A percentile compares a stretch with the other conserved stretches of the same genome.
Conservation (phyloP, 2,888 invertebrate genomes). For the Acanthococcus lagerstroemiae region DNA sequence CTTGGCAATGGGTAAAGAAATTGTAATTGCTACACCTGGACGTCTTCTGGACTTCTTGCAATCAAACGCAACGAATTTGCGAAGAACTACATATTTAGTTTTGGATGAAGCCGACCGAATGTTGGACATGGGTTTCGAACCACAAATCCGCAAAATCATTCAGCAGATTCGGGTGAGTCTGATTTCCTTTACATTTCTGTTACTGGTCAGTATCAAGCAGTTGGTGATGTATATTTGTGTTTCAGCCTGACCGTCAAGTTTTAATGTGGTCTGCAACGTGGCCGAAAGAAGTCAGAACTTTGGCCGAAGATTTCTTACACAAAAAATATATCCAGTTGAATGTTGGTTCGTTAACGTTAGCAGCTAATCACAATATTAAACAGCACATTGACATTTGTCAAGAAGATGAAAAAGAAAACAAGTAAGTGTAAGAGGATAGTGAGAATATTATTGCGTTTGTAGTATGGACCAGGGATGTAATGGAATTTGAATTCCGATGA, state of each 20-base stretch:
- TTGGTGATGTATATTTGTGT: background rate
- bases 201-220: background rate
- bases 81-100: slow-evolving; percentile 82
- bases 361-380: slow-evolving; percentile 91
- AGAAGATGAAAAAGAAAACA: slow-evolving; percentile 71
- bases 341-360: slow-evolving; percentile 78
- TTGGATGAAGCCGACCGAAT: slow-evolving; percentile 93
- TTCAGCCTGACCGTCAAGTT: slow-evolving; percentile 78
- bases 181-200: background rate
- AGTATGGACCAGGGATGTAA: too few relatives aligned
- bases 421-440: slow-evolving; percentile 37
- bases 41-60: slow-evolving; percentile 88
- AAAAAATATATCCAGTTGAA: slow-evolving; percentile 87
- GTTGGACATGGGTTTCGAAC: slow-evolving; percentile 98
- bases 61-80: slow-evolving; percentile 70
- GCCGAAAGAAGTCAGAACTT: slow-evolving; percentile 77
- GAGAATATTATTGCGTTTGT: too few relatives aligned
- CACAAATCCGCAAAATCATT: slow-evolving; percentile 89
- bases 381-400: slow-evolving; percentile 89
- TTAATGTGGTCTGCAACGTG: slow-evolving; percentile 99
- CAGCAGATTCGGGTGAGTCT: slow-evolving; percentile 65
- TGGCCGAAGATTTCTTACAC: slow-evolving; percentile 80
- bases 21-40: slow-evolving; percentile 91
- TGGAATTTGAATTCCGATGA: too few relatives aligned
- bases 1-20: slow-evolving; percentile 81